Percentiles rank a stretch among this genome's conserved stretches.
These are phyloP conservation scores for Amphiduros pacificus DNA, from an alignment of 2,888 invertebrate genomes.

Conservation along the genomic window DNA sequence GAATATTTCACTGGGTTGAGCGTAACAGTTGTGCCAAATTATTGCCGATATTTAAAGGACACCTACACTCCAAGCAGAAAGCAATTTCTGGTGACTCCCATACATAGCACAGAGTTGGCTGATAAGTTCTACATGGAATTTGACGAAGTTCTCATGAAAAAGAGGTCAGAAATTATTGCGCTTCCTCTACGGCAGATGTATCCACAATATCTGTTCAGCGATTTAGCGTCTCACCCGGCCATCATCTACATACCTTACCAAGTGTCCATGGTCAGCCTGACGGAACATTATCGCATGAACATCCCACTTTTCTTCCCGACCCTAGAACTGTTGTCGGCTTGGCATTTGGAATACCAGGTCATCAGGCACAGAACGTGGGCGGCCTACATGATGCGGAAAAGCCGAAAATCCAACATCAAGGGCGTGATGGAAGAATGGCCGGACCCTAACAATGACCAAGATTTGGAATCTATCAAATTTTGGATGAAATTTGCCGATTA, in stretches of 20 bases:
- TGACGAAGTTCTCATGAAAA: constrained; percentile 24
- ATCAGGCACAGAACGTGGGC: constrained; percentile 31
- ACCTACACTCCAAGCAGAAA: constrained; percentile 28
- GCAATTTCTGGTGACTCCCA: constrained; percentile 32
- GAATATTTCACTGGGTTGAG: constrained; percentile 35
- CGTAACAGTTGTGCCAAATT: constrained; percentile 31
- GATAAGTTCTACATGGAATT: constrained; percentile 30
- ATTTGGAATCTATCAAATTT: constrained; percentile 26
- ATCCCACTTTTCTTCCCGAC: constrained; percentile 34
- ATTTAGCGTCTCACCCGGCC: constrained; percentile 32
- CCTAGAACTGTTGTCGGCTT: constrained; percentile 30
- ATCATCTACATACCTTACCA: constrained; percentile 36
- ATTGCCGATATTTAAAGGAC: constrained; percentile 29
- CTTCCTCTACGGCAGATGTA: constrained; percentile 33
- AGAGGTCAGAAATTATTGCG: constrained; percentile 23
- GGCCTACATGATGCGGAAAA: constrained; percentile 12
- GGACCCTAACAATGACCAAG: constrained; percentile 32
- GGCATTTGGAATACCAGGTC: constrained; percentile 33
- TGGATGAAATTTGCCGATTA: constrained; percentile 33
- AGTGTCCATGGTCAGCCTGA: constrained; percentile 34
- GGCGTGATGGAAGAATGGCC: constrained; percentile 21
- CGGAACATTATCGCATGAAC: constrained; percentile 35
- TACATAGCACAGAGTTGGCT: constrained; percentile 32
- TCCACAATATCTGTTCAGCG: constrained; percentile 31
- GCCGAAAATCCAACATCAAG: constrained; percentile 16